These are phyloP conservation scores for Elephas maximus DNA, from an alignment of 2,113 vertebrate genomes.

Conservation along the genomic window DNA sequence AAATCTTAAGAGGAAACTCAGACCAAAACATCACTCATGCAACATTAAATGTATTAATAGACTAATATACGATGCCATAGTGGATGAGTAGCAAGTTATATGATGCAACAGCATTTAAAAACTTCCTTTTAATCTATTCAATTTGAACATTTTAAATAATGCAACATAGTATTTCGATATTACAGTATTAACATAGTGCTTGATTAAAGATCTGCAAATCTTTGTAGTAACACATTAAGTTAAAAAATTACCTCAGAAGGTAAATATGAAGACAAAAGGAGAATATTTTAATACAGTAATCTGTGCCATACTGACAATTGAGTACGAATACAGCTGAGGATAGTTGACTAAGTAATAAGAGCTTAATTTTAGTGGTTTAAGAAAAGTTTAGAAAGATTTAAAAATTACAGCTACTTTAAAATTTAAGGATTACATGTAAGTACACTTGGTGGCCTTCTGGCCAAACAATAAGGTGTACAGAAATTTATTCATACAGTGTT, in stretches of 20 bases:
- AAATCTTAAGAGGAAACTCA: slow-evolving; percentile 78
- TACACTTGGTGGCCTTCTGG: slow-evolving; percentile 82
- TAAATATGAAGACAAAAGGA: slow-evolving; percentile 87
- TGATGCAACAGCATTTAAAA: slow-evolving; percentile 83
- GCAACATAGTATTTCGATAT: slow-evolving; percentile 85
- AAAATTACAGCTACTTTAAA: slow-evolving; percentile 86
- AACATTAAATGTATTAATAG: slow-evolving; percentile 79
- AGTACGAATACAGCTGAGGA: slow-evolving; percentile 87
- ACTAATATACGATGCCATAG: slow-evolving; percentile 77
- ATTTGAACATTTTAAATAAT: slow-evolving; percentile 88
- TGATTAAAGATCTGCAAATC: slow-evolving; percentile 87
- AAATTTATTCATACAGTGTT: slow-evolving; percentile 77
- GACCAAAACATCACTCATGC: slow-evolving; percentile 70
- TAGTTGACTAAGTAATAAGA: slow-evolving; percentile 88
- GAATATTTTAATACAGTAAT: slow-evolving; percentile 84
- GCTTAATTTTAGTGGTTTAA: slow-evolving; percentile 87
- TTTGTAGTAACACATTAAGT: slow-evolving; percentile 87
- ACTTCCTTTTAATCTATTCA: slow-evolving; percentile 84
- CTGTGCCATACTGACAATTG: slow-evolving; percentile 86
- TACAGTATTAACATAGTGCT: slow-evolving; percentile 89
- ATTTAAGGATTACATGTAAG: slow-evolving; percentile 84
- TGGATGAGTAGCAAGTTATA: slow-evolving; percentile 82
- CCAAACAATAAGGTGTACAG: slow-evolving; percentile 81
- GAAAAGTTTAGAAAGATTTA: slow-evolving; percentile 86
- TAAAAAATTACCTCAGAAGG: slow-evolving; percentile 86